Conservation (phyloP, 2,113 vertebrate species). For the Ptilonorhynchus violaceus region DNA sequence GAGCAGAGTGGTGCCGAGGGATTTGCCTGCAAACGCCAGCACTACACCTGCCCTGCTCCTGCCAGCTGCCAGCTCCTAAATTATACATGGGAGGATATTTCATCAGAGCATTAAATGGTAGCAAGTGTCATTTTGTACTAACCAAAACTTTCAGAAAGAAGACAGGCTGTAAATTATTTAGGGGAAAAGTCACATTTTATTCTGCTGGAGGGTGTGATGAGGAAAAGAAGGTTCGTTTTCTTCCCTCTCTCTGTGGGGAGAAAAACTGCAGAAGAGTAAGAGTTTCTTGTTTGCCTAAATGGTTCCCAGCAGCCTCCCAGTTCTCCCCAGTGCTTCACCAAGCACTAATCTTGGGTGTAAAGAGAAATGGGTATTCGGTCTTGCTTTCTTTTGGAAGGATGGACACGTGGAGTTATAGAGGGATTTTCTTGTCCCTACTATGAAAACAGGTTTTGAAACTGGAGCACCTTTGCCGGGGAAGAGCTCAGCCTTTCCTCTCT, state of each 20-base stretch:
- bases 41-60: conserved; percentile 22
- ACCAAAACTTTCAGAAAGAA: conserved; percentile 53
- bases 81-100: conserved; percentile 57
- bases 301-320: background rate
- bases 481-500: background rate
- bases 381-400: background rate
- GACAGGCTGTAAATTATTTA: conserved; percentile 68
- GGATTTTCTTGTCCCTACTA: background rate
- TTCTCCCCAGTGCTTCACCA: background rate
- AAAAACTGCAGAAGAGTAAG: background rate
- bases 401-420: background rate
- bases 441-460: background rate
- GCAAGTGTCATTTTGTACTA: conserved; percentile 50
- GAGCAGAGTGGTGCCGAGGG: background rate
- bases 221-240: background rate
- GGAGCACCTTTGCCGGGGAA: background rate
- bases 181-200: conserved; percentile 70
- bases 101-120: conserved; percentile 59
- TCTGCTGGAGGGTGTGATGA: conserved; percentile 36
- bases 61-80: conserved; percentile 61
- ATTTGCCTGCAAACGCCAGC: background rate
- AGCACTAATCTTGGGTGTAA: background rate
- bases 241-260: background rate
- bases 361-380: background rate
- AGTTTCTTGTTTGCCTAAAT: background rate